These are phyloP conservation scores for Drosophila lowei DNA, from an alignment of 1,140 invertebrate species.

Conservation along the genomic window DNA sequence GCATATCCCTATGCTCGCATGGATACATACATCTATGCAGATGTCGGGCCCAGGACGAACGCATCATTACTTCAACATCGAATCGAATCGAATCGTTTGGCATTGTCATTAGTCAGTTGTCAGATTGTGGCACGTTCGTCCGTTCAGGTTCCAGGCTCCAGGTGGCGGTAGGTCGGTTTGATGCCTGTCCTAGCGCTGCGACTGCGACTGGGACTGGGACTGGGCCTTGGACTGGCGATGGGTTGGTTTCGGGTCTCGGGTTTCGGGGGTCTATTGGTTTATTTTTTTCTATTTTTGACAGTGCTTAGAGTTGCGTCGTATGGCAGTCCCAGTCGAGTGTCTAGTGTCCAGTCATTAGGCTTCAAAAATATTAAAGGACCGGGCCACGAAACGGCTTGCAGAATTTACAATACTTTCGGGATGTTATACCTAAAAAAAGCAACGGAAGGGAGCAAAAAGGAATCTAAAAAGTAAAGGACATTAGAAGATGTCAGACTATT, in stretches of 20 bases:
- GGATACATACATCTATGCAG: constrained; percentile 41
- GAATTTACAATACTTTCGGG: too few species aligned
- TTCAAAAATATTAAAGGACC: constrained; percentile 49
- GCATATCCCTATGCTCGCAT: too few species aligned
- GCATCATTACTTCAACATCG: constrained; percentile 75
- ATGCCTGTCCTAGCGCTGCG: not conserved
- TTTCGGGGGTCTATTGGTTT: not conserved
- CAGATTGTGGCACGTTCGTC: constrained; percentile 55
- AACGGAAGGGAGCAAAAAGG: too few species aligned
- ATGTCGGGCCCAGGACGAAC: constrained; percentile 46
- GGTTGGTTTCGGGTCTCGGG: constrained; percentile 23
- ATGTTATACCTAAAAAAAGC: too few species aligned
- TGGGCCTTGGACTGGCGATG: not conserved
- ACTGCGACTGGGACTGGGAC: not conserved
- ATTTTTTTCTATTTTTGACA: constrained; percentile 28
- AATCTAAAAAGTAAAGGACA: too few species aligned
- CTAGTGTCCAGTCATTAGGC: constrained; percentile 51
- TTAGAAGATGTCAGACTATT: too few species aligned
- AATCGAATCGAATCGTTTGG: constrained; percentile 44
- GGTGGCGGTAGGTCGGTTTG: constrained; percentile 3
- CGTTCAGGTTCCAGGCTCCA: constrained; percentile 28
- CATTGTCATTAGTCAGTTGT: constrained; percentile 73
- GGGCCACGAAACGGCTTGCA: not conserved
- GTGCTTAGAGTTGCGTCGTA: too few species aligned
- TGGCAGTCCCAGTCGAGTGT: too few species aligned